A percentile compares a stretch with the other conserved stretches of the same genome.
Evolutionary conservation across 2,797 vertebrate species (phyloP).

Genomic region (Sebastes diploproa): DNA sequence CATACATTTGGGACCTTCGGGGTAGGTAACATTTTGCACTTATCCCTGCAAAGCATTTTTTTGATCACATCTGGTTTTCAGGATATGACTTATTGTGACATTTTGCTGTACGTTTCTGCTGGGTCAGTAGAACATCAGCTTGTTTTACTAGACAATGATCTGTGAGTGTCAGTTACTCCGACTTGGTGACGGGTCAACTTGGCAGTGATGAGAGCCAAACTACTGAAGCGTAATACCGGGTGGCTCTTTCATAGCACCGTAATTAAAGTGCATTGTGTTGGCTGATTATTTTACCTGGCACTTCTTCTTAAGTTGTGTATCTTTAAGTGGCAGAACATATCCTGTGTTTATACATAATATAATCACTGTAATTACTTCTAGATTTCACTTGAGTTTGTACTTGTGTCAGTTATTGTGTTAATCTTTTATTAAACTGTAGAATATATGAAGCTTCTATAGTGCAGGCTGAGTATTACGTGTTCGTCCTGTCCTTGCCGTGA

Average conservation of each 20-base stretch:
- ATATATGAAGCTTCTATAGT: background rate
- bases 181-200: conserved; percentile 45
- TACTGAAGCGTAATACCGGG: conserved; percentile 34
- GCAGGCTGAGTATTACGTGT: background rate
- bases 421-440: background rate
- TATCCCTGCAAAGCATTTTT: background rate
- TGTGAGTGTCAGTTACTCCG: conserved; percentile 49
- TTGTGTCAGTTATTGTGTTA: background rate
- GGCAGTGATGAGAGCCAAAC: conserved; percentile 53
- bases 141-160: conserved; percentile 20
- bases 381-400: background rate
- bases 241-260: conserved; percentile 44
- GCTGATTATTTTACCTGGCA: conserved; percentile 41
- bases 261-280: conserved; percentile 66
- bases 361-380: background rate
- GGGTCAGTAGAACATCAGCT: conserved; percentile 17
- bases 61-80: background rate
- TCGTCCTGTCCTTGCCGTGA: conserved; percentile 1
- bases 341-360: conserved; percentile 23
- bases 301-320: conserved; percentile 10
- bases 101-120: background rate
- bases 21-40: conserved; percentile 50
- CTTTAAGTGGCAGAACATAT: conserved; percentile 14
- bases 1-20: conserved; percentile 10
- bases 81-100: background rate